These are phyloP conservation scores for Mythimna pallens DNA, from an alignment of 2,888 invertebrate species.

Conservation along the genomic window DNA sequence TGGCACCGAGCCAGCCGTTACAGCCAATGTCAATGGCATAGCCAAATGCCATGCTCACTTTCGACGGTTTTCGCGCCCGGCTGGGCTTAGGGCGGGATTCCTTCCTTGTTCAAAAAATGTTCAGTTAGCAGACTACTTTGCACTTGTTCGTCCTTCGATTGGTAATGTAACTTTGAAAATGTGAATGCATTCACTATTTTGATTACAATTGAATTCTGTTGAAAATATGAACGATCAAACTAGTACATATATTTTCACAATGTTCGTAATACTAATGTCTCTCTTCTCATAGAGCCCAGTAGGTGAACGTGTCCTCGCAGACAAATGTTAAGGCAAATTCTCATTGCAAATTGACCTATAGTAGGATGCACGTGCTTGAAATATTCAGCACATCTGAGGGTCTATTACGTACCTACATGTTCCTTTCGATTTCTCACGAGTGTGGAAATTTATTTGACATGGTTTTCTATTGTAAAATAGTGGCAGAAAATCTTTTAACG, in stretches of 20 bases:
- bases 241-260: slow-evolving; percentile 1
- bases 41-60: slow-evolving; percentile 75
- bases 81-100: slow-evolving; percentile 17
- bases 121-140: slow-evolving; percentile 7
- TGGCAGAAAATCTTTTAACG: slow-evolving; percentile 2
- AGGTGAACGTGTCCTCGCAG: slow-evolving; percentile 12
- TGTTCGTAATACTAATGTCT: slow-evolving; percentile 7
- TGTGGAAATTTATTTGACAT: slow-evolving; percentile 41
- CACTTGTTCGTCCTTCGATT: slow-evolving; percentile 7
- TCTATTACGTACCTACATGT: slow-evolving; percentile 46
- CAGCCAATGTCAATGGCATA: slow-evolving; percentile 85
- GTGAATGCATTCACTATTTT: no score
- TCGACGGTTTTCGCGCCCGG: slow-evolving; percentile 59
- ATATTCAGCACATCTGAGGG: slow-evolving; percentile 58
- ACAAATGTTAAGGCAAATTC: slow-evolving; percentile 47
- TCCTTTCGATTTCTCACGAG: slow-evolving; percentile 25
- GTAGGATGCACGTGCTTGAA: slow-evolving; percentile 55
- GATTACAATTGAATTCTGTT: no score
- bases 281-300: background rate
- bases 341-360: slow-evolving; percentile 69
- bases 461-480: slow-evolving; percentile 32
- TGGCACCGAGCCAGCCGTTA: slow-evolving; percentile 76
- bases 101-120: slow-evolving; percentile 27
- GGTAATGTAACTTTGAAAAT: no score
- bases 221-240: background rate